A percentile compares a stretch with the other conserved stretches of the same genome.
Conservation (phyloP, 92 coral and sea anemone species). For the Epizoanthus scotinus region DNA sequence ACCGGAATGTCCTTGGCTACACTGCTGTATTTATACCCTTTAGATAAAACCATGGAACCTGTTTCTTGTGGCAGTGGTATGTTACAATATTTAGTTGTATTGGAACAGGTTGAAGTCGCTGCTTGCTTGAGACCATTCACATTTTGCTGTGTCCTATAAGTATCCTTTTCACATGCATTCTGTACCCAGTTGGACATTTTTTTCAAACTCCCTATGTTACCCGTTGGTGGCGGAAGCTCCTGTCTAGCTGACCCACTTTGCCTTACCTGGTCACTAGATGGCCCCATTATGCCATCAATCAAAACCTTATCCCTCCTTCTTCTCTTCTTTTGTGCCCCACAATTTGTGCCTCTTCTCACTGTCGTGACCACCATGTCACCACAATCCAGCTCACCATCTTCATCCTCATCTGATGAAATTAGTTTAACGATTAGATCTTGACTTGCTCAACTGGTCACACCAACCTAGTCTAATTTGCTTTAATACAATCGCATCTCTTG, state of each 20-base stretch:
- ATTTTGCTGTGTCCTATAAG: neutral
- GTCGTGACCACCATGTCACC: slow-evolving; percentile 42
- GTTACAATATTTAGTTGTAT: too few species aligned
- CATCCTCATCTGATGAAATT: slow-evolving; percentile 28
- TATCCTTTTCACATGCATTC: too few species aligned
- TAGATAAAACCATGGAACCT: neutral
- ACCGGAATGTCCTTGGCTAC: neutral
- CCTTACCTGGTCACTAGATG: slow-evolving; percentile 5
- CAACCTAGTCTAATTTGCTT: too few species aligned
- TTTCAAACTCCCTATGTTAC: neutral
- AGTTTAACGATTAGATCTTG: neutral
- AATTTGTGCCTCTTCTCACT: slow-evolving; percentile 9
- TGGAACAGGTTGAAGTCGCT: neutral
- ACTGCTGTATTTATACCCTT: neutral
- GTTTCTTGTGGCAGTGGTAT: neutral
- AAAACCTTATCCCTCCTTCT: slow-evolving; percentile 16
- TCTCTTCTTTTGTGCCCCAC: slow-evolving; percentile 33
- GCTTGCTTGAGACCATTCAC: neutral
- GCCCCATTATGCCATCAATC: slow-evolving; percentile 15
- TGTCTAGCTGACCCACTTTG: neutral
- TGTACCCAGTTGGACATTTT: neutral
- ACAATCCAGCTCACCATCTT: slow-evolving; percentile 14
- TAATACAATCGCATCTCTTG: too few species aligned
- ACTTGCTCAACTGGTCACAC: neutral
- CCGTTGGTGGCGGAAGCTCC: neutral